Evolutionary conservation across 2,797 vertebrate genomes (phyloP).

Genomic region (Eleutherodactylus coqui): DNA sequence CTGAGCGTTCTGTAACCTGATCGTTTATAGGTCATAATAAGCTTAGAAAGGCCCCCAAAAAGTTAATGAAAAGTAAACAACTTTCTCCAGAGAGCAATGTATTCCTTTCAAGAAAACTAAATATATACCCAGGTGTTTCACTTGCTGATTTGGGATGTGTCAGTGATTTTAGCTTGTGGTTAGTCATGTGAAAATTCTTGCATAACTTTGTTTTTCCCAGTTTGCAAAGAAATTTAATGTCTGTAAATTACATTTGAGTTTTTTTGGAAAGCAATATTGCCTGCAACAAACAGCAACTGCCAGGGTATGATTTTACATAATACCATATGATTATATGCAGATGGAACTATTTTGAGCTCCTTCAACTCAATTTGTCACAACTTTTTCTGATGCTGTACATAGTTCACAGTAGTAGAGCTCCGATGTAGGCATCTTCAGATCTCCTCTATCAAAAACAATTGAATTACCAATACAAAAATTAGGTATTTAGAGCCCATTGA

Average conservation of each 20-base stretch:
- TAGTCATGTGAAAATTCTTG: slow-evolving; percentile 59
- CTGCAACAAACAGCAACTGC: slow-evolving; percentile 42
- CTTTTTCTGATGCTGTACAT: background rate
- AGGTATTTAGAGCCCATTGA: background rate
- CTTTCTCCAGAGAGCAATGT: slow-evolving; percentile 48
- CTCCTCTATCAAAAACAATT: background rate
- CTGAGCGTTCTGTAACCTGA: slow-evolving; percentile 46
- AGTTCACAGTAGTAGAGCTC: background rate
- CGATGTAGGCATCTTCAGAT: background rate
- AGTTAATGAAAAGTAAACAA: slow-evolving; percentile 62
- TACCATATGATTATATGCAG: slow-evolving; percentile 40
- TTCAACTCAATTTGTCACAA: background rate
- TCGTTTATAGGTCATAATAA: slow-evolving; percentile 40
- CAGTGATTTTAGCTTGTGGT: slow-evolving; percentile 54
- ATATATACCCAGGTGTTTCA: slow-evolving; percentile 61
- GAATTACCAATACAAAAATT: background rate
- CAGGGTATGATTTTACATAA: slow-evolving; percentile 26
- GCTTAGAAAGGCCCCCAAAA: slow-evolving; percentile 29
- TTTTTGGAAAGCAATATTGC: slow-evolving; percentile 35
- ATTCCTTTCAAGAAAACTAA: slow-evolving; percentile 55
- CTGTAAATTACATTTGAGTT: slow-evolving; percentile 36
- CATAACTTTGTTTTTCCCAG: slow-evolving; percentile 38
- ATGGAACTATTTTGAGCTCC: slow-evolving; percentile 6
- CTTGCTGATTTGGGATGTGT: slow-evolving; percentile 61
- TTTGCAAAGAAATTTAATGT: slow-evolving; percentile 47